Evolutionary conservation across 2,113 vertebrate species (phyloP).

Genomic region (Deroptyus accipitrinus): DNA sequence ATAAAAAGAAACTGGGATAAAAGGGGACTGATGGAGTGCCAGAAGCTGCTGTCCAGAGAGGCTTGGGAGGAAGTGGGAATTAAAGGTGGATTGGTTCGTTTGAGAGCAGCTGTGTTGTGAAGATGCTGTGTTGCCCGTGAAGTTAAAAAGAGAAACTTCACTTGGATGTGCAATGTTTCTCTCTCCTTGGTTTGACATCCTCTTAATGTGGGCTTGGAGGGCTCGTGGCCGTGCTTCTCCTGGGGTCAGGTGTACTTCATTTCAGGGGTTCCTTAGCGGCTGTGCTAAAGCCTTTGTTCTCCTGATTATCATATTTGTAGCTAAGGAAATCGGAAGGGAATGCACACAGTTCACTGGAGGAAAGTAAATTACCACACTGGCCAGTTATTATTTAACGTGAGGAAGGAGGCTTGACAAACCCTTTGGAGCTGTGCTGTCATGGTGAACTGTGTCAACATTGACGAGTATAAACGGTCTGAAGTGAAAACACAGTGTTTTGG

Average conservation of each 20-base stretch:
- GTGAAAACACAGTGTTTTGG: not conserved
- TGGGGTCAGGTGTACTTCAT: not conserved
- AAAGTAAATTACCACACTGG: conserved; percentile 47
- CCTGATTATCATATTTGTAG: conserved; percentile 60
- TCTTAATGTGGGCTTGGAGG: not conserved
- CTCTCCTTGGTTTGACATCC: not conserved
- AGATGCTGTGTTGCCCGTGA: not conserved
- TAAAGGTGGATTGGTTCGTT: conserved; percentile 36
- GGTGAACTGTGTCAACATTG: conserved; percentile 34
- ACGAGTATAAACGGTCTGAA: not conserved
- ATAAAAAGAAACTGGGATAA: conserved; percentile 73
- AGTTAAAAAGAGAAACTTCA: not conserved
- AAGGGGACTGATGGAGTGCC: conserved; percentile 66
- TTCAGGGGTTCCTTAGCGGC: not conserved
- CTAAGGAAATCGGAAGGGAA: conserved; percentile 66
- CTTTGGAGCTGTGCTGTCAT: conserved; percentile 26
- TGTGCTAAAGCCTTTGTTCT: conserved; percentile 68
- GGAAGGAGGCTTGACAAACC: not conserved
- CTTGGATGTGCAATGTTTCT: not conserved
- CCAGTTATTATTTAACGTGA: conserved; percentile 30
- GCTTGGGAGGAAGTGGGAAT: conserved; percentile 65
- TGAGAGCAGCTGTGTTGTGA: not conserved
- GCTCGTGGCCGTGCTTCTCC: not conserved
- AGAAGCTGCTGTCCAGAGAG: conserved; percentile 62
- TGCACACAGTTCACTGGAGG: conserved; percentile 43